Percentiles rank a stretch among this genome's conserved stretches.
phyloP scores from a whole-genome alignment of 2,888 invertebrate species.

The Odontocerum albicorne region DNA sequence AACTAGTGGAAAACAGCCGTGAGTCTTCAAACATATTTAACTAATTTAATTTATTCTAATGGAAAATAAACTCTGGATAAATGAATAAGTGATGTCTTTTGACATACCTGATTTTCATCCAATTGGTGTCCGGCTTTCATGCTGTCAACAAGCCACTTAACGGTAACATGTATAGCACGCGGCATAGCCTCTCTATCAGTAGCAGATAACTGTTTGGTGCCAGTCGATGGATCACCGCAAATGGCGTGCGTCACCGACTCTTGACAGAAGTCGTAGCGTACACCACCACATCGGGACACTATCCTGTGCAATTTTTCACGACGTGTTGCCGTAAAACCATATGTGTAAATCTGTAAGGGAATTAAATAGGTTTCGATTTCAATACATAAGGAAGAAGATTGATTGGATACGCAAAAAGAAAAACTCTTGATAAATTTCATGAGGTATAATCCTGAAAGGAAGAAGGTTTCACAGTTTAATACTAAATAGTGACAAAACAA shows the following conservation, averaged over 20 bases:
- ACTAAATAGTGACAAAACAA: no score
- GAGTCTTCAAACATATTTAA: no score
- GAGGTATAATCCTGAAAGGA: no score
- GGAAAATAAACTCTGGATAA: no score
- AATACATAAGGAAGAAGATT: no score
- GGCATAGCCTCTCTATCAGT: constrained; percentile 40
- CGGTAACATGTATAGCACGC: constrained; percentile 64
- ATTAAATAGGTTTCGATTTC: no score
- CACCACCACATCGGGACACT: constrained; percentile 73
- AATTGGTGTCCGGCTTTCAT: constrained; percentile 53
- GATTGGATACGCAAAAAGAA: no score
- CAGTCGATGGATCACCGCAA: constrained; percentile 60
- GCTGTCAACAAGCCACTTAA: constrained; percentile 78
- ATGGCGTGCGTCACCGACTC: constrained; percentile 82
- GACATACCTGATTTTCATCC: constrained; percentile 44
- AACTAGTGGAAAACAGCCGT: no score
- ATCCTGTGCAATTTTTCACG: constrained; percentile 49
- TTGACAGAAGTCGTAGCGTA: constrained; percentile 73
- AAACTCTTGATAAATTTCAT: no score
- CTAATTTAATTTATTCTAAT: no score
- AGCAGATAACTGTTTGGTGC: constrained; percentile 35
- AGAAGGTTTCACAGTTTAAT: no score
- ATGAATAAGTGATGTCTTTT: no score
- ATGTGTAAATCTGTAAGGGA: constrained; percentile 27
- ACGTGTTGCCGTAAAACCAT: constrained; percentile 43